These are phyloP conservation scores for Anhinga anhinga DNA, from an alignment of 2,113 vertebrate species.

Conservation along the genomic window DNA sequence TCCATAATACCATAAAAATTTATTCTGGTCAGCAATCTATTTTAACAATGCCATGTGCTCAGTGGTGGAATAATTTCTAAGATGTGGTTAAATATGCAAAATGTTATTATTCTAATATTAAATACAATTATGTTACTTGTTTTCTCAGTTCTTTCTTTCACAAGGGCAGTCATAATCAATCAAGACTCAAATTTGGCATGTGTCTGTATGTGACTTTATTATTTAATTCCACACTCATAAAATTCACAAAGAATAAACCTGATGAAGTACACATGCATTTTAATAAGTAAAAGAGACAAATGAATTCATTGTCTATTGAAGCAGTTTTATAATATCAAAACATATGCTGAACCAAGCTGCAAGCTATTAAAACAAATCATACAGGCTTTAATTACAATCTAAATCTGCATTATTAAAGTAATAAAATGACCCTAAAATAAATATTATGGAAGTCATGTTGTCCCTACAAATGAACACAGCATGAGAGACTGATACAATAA, in stretches of 20 bases:
- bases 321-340: conserved; percentile 36
- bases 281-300: conserved; percentile 44
- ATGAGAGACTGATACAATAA: conserved; percentile 5
- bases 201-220: not conserved
- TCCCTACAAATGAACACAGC: conserved; percentile 49
- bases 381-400: conserved; percentile 54
- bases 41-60: not conserved
- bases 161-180: not conserved
- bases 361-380: conserved; percentile 52
- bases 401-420: conserved; percentile 45
- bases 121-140: not conserved
- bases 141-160: not conserved
- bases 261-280: conserved; percentile 39
- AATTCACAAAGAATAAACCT: conserved; percentile 38
- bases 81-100: not conserved
- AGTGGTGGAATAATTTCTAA: not conserved
- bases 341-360: conserved; percentile 28
- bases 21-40: not conserved
- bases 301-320: conserved; percentile 58
- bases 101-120: not conserved
- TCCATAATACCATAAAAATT: not conserved
- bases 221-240: conserved; percentile 12
- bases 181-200: not conserved
- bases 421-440: conserved; percentile 67
- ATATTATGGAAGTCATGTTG: conserved; percentile 49